Base-by-base conservation (phyloP, 1,140 invertebrate species). In the Stegodyphus dumicola region DNA sequence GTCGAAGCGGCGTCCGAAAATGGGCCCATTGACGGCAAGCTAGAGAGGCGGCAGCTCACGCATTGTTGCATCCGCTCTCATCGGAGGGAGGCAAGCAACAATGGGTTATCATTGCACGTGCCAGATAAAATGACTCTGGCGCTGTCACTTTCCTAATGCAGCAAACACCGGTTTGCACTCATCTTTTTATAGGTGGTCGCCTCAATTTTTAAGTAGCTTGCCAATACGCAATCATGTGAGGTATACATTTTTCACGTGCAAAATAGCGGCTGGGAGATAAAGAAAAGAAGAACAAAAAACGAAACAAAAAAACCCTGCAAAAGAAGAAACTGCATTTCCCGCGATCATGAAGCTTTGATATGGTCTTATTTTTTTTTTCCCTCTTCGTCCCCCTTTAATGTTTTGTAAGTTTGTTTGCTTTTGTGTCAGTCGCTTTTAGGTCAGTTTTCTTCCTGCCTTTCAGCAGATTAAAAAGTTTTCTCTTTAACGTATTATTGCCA, bases 381-480 rank as follows among this genome's bases (percentile, higher is more conserved):
- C n/a, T n/a, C n/a, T n/a, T n/a, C n/a, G n/a, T 75, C 51, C 53
- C 81, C 80, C 73, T 84, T 84, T 84, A 84, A 84, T 77, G 81
- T 76, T 84, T 84, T 84, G 81, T 84, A 84, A 76, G 81, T 84
- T 84, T 81, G 79, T 81, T 80, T 83, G 70, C 79, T 84, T 76
- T 84, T 84, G 81, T 84, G 81, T 84, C 81, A 85, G 77, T 85
- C 81, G 81, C 65, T 85, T 85, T 85, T 77, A 74, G 84, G 84
- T 78, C 76, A 77, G 76, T 79, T 86, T 77, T 86, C 84, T 86
- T 66, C 56, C 75, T 53, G 64, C 53, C 84, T 86, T 86, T 86
- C 84, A 86, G 84, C 84, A 86, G 84, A 86, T 86, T 86, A 86
- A 86, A 86, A 86, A 86, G 84, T 86, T 86, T 86, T 86, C 84